phyloP scores from a whole-genome alignment of 2,113 vertebrate genomes.

The Campylomormyrus tamandua region DNA sequence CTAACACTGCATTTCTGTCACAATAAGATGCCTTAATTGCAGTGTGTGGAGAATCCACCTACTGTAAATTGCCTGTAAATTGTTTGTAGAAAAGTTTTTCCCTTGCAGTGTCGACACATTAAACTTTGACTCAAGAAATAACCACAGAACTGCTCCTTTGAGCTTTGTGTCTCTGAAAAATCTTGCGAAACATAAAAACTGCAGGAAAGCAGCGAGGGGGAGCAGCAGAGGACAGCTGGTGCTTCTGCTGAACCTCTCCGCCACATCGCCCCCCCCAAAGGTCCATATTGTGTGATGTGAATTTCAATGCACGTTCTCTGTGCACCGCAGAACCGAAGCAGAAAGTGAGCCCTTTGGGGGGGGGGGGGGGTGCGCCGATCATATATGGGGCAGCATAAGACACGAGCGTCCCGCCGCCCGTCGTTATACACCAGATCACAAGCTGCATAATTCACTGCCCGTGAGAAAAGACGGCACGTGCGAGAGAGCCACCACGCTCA shows the following conservation, averaged over 20 bases:
- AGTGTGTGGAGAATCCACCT: background rate
- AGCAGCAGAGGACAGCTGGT: background rate
- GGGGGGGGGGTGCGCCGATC: background rate
- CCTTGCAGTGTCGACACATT: background rate
- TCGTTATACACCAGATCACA: background rate
- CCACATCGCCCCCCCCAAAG: background rate
- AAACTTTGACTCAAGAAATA: background rate
- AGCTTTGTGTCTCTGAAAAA: background rate
- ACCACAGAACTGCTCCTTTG: background rate
- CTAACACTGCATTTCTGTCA: background rate
- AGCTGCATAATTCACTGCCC: background rate
- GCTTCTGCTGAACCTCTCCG: background rate
- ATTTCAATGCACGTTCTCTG: background rate
- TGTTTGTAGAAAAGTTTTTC: background rate
- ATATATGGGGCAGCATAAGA: background rate
- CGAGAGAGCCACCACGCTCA: background rate
- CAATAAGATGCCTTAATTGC: background rate
- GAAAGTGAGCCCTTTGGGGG: background rate
- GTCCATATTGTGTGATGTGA: background rate
- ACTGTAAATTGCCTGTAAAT: background rate
- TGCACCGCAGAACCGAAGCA: background rate
- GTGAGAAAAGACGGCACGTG: background rate
- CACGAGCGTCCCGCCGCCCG: background rate
- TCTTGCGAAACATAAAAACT: background rate
- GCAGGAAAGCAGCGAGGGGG: background rate